Evolutionary conservation across 2,113 vertebrate genomes (phyloP).

Genomic region (Anarrhichthys ocellatus): DNA sequence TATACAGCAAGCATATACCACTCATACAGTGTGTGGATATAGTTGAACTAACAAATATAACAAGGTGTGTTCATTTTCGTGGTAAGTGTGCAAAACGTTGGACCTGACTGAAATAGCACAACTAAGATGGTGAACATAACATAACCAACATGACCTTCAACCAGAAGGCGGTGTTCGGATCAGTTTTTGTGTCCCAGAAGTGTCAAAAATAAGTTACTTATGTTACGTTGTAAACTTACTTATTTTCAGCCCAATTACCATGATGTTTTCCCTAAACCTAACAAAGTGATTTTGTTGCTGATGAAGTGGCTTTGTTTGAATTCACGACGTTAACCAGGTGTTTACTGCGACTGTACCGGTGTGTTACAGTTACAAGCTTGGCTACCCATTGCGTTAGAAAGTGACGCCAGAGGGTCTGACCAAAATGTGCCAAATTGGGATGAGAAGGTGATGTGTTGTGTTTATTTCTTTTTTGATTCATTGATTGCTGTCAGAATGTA

Average conservation of each 20-base stretch:
- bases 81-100: not conserved
- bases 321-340: not conserved
- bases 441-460: not conserved
- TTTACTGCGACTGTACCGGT: no score
- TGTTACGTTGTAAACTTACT: not conserved
- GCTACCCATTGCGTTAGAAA: not conserved
- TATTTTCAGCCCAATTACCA: no score
- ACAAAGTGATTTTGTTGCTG: no score
- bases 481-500: not conserved
- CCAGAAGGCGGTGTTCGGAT: no score
- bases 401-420: not conserved
- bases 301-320: not conserved
- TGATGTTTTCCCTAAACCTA: no score
- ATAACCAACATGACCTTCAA: no score
- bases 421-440: not conserved
- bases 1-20: not conserved
- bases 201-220: not conserved
- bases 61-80: not conserved
- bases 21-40: not conserved
- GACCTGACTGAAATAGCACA: not conserved
- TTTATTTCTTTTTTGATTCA: not conserved
- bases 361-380: not conserved
- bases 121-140: not conserved
- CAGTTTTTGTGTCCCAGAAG: no score
- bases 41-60: not conserved